Conservation (phyloP, 2,113 vertebrate species). For the Sigmodon hispidus region DNA sequence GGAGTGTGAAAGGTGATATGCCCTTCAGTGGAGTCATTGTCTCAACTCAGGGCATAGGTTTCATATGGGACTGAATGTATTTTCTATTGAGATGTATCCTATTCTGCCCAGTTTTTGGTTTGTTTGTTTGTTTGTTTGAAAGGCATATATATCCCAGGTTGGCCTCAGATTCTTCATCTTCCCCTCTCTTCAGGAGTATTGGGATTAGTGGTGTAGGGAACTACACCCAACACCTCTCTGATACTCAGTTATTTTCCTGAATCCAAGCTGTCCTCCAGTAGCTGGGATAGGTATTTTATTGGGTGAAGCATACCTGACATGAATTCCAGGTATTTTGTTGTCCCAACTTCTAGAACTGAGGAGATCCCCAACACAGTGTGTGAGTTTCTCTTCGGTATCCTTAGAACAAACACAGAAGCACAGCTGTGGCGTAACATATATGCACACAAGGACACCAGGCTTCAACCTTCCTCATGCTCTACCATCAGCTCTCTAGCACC, state of each 20-base stretch:
- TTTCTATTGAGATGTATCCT: not conserved
- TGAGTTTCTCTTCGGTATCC: not conserved
- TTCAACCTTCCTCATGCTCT: not conserved
- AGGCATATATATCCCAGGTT: not conserved
- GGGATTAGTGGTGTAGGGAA: no score
- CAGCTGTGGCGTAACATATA: not conserved
- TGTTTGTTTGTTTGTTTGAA: not conserved
- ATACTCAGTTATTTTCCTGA: not conserved
- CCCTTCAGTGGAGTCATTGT: not conserved
- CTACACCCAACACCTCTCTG: not conserved
- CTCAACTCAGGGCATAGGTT: not conserved
- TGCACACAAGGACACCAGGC: not conserved
- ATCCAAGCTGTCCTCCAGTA: slow-evolving; percentile 1
- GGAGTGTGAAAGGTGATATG: not conserved
- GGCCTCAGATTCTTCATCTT: not conserved
- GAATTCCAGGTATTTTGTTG: not conserved
- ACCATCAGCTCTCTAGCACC: not conserved
- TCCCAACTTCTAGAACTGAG: not conserved
- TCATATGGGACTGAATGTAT: not conserved
- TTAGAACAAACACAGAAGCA: not conserved
- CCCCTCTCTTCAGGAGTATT: not conserved
- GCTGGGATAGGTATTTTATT: not conserved
- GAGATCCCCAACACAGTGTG: not conserved
- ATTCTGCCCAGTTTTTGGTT: not conserved
- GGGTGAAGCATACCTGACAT: not conserved